Evolutionary conservation across 2,113 vertebrate genomes (phyloP), one percentile per base, ranked within the genome.

Genomic region (Archocentrus centrarchus): DNA sequence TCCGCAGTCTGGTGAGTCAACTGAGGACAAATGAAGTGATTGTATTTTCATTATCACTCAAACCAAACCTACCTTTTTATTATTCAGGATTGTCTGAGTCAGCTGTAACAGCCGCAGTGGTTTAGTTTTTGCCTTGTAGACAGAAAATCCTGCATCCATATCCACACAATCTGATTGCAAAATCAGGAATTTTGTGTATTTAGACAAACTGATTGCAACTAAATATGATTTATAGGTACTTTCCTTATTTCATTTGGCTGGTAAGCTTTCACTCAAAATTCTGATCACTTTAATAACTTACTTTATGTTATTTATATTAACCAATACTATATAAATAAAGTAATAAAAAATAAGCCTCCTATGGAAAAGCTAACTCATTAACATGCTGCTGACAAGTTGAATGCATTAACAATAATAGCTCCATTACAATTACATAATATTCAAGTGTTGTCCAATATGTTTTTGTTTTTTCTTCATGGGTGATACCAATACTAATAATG

Each of bases 1-100:
- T 59, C 95, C 96, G 2, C 96, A 96, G 92, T 96, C 96, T 1
- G 95, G 95, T 96, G 85, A 94, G 95, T 89, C 30, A 27, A n/a
- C 76, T 60, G 35, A 64, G 32, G 39, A 59, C 18, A 22, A 11
- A 50, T 14, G 11, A n/a, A 57, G 22, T 24, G 20, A 55, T 35
- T 13, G 32, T 27, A 73, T 55, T 73, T 73, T 73, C 27, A 55
- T 73, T 55, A 18, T 73, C 47, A 55, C 17, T 35, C 32, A 73
- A 73, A 73, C 68, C 27, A 53, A 35, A 55, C 68, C 27, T 73
- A 73, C 32, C 50, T 73, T 73, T 55, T 73, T 18, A 35, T 73
- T 73, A 73, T 73, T 55, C 27, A 73, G 17, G 44, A 73, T 73
- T 73, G 47, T 73, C 68, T 53, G 66, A 73, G 47, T 73, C 47